phyloP scores from a whole-genome alignment of 2,888 invertebrate genomes.

The Geophilus truncorum region DNA sequence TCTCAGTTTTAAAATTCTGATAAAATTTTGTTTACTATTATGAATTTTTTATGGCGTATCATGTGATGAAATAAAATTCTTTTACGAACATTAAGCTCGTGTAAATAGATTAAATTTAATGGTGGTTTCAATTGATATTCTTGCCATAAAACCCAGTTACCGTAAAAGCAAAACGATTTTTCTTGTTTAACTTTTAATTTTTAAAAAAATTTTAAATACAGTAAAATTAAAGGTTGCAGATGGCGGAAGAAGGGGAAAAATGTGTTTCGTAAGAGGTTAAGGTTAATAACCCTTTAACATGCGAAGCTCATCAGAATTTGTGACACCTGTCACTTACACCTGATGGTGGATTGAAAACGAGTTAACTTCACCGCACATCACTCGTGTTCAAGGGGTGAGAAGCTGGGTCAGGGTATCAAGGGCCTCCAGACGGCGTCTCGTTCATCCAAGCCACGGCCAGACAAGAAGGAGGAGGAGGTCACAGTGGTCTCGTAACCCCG shows the following conservation, averaged over 20 bases:
- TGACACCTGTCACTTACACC: constrained; percentile 18
- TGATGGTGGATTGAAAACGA: constrained; percentile 17
- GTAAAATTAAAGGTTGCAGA: neutral
- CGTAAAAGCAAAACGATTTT: neutral
- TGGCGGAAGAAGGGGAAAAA: too few relatives aligned
- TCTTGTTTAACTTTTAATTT: neutral
- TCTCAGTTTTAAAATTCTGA: neutral
- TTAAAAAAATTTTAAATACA: neutral
- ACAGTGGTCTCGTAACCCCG: constrained; percentile 25
- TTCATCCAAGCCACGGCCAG: constrained; percentile 25
- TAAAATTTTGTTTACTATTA: neutral
- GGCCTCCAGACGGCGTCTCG: constrained; percentile 27
- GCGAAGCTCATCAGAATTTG: neutral
- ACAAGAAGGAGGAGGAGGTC: constrained; percentile 27
- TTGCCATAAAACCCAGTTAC: neutral
- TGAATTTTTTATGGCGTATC: neutral
- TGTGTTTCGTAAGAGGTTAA: neutral
- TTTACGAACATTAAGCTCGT: neutral
- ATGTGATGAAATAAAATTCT: neutral
- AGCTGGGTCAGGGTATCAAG: constrained; percentile 21
- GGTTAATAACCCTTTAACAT: constrained; percentile 10
- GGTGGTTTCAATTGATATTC: neutral
- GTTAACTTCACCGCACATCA: constrained; percentile 18
- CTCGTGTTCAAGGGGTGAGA: constrained; percentile 13
- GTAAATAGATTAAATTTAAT: neutral